phyloP scores from a whole-genome alignment of 1,140 invertebrate genomes.

The Drosophila pseudoobscura region DNA sequence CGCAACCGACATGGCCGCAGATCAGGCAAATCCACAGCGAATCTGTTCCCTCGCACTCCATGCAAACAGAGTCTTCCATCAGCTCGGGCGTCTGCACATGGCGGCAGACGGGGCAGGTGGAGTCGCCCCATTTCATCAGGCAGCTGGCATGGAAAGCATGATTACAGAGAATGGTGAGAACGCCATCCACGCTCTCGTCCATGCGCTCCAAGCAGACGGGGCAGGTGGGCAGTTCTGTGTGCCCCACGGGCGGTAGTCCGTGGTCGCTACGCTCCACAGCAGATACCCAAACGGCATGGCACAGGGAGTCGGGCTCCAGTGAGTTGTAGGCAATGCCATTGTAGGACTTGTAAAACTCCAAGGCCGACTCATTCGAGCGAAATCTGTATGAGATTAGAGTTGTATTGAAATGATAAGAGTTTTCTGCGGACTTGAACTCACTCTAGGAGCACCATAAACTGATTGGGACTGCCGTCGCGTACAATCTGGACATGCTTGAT shows the following conservation, averaged over 20 bases:
- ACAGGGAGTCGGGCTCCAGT: conserved; percentile 94
- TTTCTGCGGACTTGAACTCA: conserved; percentile 19
- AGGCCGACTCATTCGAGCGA: conserved; percentile 89
- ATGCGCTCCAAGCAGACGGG: conserved; percentile 94
- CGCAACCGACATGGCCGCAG: conserved; percentile 99
- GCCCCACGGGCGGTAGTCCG: conserved; percentile 88
- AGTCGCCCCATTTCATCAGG: conserved; percentile 98
- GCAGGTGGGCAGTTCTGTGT: conserved; percentile 98
- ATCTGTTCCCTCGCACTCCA: conserved; percentile 90
- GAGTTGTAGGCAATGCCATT: conserved; percentile 97
- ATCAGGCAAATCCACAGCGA: conserved; percentile 99
- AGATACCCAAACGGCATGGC: conserved; percentile 97
- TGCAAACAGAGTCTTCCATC: conserved; percentile 91
- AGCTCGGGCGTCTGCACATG: conserved; percentile 97
- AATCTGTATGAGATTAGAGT: conserved; percentile 82
- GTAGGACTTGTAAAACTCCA: conserved; percentile 96
- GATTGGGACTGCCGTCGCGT: conserved; percentile 93
- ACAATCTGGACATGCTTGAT: conserved; percentile 97
- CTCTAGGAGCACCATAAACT: conserved; percentile 98
- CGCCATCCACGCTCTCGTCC: conserved; percentile 99
- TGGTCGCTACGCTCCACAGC: conserved; percentile 92
- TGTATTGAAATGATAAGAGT: conserved; percentile 1
- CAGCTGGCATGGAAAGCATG: conserved; percentile 98
- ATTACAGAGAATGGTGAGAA: conserved; percentile 98
- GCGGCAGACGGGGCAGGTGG: conserved; percentile 91